Evolutionary conservation across 2,888 invertebrate species (phyloP), one percentile per base, ranked within the genome.

Genomic region (Yponomeuta evonymella): DNA sequence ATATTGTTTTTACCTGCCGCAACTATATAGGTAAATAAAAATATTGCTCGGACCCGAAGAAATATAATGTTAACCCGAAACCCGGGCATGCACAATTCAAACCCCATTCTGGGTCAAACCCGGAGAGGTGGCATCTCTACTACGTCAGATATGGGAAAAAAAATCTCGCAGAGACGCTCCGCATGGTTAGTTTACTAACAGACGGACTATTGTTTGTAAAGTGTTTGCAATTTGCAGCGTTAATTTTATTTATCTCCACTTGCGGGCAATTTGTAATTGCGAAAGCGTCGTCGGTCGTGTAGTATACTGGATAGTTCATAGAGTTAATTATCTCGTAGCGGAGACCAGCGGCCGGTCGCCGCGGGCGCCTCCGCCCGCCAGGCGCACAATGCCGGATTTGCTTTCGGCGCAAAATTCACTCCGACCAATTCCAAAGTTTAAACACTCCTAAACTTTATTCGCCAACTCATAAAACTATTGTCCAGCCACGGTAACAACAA

Each of bases 401-500:
- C 77, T 77, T 76, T 76, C 77, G 75, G 77, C 78, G 76, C 75
- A 74, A 88, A 90, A 89, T 88, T 87, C 89, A 85, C 84, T 84
- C 83, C 82, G 84, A 89, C 89, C 89, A 87, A 88, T 88, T 80
- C 79, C 82, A 75, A 89, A 91, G 83, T 90, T 90, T 86, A 86
- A 90, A 85, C 88, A 83, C 85, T 81, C 75, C 75, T 79, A 82
- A 91, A 90, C 89, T 89, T 88, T 88, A 89, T 89, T 89, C 80
- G 82, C 83, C 80, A 87, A 88, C 89, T 90, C 87, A 85, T 89
- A 89, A 88, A 90, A 91, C 90, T 89, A 83, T 86, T 85, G 84
- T 84, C 79, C 84, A 78, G 76, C 76, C 76, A 74, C 77, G 81
- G 78, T 85, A 86, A 85, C 77, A 84, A 83, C 76, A 80, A 77